These are phyloP conservation scores for Hydrolagus colliei DNA, from an alignment of 2,797 vertebrate species.

Conservation along the genomic window DNA sequence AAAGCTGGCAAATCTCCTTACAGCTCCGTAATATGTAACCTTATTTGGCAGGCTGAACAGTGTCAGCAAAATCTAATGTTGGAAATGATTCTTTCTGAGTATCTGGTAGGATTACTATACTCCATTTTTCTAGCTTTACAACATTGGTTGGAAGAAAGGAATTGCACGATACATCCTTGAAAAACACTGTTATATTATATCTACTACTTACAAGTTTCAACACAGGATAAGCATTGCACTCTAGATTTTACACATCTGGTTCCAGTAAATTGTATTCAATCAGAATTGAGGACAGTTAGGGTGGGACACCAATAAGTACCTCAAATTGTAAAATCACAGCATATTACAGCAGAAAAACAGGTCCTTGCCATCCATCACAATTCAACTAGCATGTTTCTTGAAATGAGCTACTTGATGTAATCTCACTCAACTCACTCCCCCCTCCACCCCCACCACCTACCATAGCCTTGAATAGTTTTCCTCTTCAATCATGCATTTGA, in stretches of 20 bases:
- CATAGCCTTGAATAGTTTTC: too few species aligned
- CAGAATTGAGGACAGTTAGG: not conserved
- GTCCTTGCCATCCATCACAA: too few species aligned
- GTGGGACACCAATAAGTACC: too few species aligned
- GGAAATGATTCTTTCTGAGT: not conserved
- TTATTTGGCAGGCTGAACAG: not conserved
- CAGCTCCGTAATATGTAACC: not conserved
- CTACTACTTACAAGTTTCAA: not conserved
- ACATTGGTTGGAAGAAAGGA: not conserved
- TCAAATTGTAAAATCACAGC: too few species aligned
- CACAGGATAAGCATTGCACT: not conserved
- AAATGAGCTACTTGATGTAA: too few species aligned
- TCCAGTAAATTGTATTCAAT: conserved; percentile 9
- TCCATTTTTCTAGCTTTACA: not conserved
- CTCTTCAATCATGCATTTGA: too few species aligned
- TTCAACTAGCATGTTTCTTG: too few species aligned
- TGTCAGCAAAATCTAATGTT: not conserved
- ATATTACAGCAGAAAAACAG: too few species aligned
- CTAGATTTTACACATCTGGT: not conserved
- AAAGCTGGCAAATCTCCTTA: not conserved
- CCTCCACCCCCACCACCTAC: too few species aligned
- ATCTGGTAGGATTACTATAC: not conserved
- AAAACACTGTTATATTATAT: conserved; percentile 6
- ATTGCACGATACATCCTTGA: not conserved
- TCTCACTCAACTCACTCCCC: too few species aligned